phyloP scores from a whole-genome alignment of 2,888 invertebrate genomes.

The Sesia bembeciformis region DNA sequence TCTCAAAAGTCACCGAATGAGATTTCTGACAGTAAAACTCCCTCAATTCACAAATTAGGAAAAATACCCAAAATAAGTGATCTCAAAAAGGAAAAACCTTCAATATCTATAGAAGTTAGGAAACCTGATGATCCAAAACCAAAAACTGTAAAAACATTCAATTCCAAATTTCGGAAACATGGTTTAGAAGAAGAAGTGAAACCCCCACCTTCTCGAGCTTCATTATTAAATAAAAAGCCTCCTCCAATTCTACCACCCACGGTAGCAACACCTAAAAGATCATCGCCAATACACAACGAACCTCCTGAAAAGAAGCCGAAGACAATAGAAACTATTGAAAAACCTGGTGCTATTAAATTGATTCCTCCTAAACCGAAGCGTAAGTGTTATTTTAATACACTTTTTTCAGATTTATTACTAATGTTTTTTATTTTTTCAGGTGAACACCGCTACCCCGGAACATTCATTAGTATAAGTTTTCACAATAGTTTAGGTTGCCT shows the following conservation, averaged over 20 bases:
- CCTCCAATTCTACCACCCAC: conserved; percentile 66
- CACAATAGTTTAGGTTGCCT: conserved; percentile 41
- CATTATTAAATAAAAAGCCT: conserved; percentile 73
- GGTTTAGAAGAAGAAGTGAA: conserved; percentile 91
- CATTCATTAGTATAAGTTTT: conserved; percentile 15
- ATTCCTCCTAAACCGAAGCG: conserved; percentile 93
- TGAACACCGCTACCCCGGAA: conserved; percentile 18
- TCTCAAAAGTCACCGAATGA: conserved; percentile 18
- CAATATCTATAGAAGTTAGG: conserved; percentile 87
- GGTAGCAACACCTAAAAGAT: conserved; percentile 57
- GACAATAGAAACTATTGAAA: conserved; percentile 76
- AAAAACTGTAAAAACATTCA: conserved; percentile 93
- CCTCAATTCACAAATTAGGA: conserved; percentile 82
- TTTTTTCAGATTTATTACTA: conserved; percentile 26
- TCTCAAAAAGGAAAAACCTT: conserved; percentile 79
- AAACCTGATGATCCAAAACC: conserved; percentile 83
- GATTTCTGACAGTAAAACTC: conserved; percentile 73
- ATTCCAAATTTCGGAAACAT: conserved; percentile 93
- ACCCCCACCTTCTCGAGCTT: conserved; percentile 85
- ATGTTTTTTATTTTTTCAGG: conserved; percentile 64
- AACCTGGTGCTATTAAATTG: conserved; percentile 88
- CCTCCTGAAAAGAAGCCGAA: conserved; percentile 87
- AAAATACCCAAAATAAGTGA: conserved; percentile 84
- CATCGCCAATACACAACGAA: conserved; percentile 65
- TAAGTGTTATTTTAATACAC: conserved; percentile 77